Base-by-base conservation (phyloP, 2,888 invertebrate genomes). In the Drosophila demipolita region DNA sequence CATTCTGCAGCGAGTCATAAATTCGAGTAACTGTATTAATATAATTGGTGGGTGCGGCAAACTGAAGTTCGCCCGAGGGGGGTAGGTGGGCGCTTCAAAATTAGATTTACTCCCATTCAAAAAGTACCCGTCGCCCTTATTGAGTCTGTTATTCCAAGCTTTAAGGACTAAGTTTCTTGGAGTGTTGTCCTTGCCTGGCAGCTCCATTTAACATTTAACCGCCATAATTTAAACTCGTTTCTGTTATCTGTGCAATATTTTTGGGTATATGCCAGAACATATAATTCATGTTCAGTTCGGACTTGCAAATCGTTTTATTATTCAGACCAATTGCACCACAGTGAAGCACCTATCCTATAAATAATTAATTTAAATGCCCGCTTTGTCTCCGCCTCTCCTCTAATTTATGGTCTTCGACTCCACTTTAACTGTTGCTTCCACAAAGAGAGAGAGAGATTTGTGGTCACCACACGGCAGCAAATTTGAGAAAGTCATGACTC, bases 1-100 rank as follows among this genome's bases (percentile, higher is more conserved):
- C 42, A 64, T 45, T 50, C 36, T 36, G 50, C 40, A 50, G 57
- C 63, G 62, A 70, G 80, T 78, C 90, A 89, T 87, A 87, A 90
- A 87, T 90, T 87, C 87, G 78, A 82, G 87, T 87, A 88, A 90
- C 87, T 90, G 90, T 87, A 90, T 87, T 87, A 87, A 88, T 88
- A 87, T 87, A 87, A 87, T 90, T 87, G 89, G 77, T 73, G 76
- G 82, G 59, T 78, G 66, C 63, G 75, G 59, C 72, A 17, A 42
- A 49, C 17, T 23, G 8, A 36, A 32, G 38, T 54, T 33, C 23
- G 36, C 49, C 50, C 11, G 57, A 40, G 61, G 71, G 74, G 33
- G 15, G 42, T 49, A 1, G 45, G 45, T 15, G 45, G 29, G 66
- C 73, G 82, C 83, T 85, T 89, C 29, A 74, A 86, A 86, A 86